Conservation (phyloP, 2,113 vertebrate genomes). For the Cepphus grylle region DNA sequence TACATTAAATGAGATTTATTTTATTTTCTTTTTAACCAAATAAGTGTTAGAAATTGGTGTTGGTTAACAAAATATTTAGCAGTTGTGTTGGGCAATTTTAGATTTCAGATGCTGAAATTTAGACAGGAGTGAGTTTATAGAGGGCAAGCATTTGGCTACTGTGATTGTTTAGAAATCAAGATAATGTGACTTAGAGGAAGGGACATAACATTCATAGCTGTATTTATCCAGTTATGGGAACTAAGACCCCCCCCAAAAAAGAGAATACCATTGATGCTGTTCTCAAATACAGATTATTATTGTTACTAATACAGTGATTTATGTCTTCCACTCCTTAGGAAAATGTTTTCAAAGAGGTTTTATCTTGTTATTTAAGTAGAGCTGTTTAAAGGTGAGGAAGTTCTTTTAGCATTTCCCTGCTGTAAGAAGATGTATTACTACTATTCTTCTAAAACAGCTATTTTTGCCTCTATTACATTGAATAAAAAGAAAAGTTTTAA, state of each 20-base stretch:
- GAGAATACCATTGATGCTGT: neutral
- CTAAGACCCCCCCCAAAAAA: neutral
- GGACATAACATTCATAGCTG: neutral
- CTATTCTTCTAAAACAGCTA: neutral
- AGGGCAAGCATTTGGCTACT: neutral
- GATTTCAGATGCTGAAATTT: neutral
- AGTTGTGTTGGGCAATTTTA: neutral
- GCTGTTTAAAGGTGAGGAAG: neutral
- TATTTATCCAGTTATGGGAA: neutral
- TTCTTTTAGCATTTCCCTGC: neutral
- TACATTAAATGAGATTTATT: conserved; percentile 5
- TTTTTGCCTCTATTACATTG: neutral
- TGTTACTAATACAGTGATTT: neutral
- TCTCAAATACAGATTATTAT: neutral
- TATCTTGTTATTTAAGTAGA: neutral
- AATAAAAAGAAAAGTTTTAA: neutral
- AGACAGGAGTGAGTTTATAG: neutral
- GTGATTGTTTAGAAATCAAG: neutral
- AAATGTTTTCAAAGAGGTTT: neutral
- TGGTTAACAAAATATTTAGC: conserved; percentile 3
- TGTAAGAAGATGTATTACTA: neutral
- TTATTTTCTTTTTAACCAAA: conserved; percentile 13
- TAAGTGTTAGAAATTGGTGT: neutral
- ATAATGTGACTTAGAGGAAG: neutral
- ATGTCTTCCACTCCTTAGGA: neutral